These are phyloP conservation scores for Megalops atlanticus DNA, from an alignment of 2,113 vertebrate species.

Conservation along the genomic window DNA sequence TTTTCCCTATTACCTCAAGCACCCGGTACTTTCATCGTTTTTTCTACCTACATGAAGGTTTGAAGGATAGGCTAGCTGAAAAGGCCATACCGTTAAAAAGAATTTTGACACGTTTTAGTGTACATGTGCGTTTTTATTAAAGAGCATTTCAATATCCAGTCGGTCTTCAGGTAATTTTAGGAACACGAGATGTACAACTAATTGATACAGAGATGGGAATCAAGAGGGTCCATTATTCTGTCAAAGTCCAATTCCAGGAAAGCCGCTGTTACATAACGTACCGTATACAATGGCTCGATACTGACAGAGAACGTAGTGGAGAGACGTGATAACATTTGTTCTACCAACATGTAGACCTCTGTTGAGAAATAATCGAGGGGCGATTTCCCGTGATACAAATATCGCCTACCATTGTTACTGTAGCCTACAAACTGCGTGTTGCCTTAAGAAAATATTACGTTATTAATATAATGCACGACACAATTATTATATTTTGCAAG, in stretches of 20 bases:
- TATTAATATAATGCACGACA: too few species aligned
- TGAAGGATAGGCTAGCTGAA: not conserved
- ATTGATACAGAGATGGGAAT: too few species aligned
- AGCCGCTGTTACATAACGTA: not conserved
- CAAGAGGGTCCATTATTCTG: not conserved
- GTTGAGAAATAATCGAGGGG: not conserved
- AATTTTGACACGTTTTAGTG: not conserved
- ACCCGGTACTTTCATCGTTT: too few species aligned
- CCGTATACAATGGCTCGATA: not conserved
- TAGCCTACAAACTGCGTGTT: too few species aligned
- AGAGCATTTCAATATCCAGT: not conserved
- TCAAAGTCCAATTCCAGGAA: not conserved
- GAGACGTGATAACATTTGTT: too few species aligned
- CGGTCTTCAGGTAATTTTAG: not conserved
- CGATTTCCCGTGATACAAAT: not conserved
- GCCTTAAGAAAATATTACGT: too few species aligned
- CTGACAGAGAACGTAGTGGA: too few species aligned
- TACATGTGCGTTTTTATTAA: not conserved
- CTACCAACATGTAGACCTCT: too few species aligned
- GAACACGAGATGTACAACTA: not conserved
- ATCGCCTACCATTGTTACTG: too few species aligned
- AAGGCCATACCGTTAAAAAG: not conserved
- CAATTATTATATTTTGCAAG: too few species aligned
- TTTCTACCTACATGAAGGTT: not conserved
- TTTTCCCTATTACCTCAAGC: not conserved